Evolutionary conservation across 1,140 invertebrate genomes (phyloP), one percentile per base, ranked within the genome.

Genomic region (Muscidifurax raptorellus): DNA sequence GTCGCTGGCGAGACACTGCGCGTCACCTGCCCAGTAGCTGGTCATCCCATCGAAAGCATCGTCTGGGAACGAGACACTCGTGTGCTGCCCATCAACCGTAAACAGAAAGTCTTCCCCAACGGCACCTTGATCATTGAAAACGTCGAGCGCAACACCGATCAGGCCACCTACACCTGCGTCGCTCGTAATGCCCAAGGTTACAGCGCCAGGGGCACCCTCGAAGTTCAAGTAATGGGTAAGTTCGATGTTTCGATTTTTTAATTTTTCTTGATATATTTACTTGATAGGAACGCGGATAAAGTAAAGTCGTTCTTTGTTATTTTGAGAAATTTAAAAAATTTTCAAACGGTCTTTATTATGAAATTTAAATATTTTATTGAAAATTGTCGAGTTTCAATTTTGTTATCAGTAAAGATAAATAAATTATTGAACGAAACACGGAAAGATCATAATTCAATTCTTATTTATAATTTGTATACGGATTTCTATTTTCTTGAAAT

Each of bases 151-250:
- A 95, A 95, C 86, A 96, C 97, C 81, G 98, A 99, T 93, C 97
- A 98, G 91, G 98, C 98, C 2, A 97, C 96, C 1, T 99, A 99
- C 93, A 98, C 97, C 0, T 99, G 98, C 92, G 97, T 98, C 9
- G 98, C 98, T 12, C 96, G 96, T 89, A 98, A 98, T 92, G 95
- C 96, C 74, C 97, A 98, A 91, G 97, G 97, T 69, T 97, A 98
- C 93, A 97, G 95, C 85, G 97, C 97, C 40, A 94, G 96, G 87
- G 96, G 96, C 89, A 96, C 95, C 80, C 94, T 99, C 13, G 97
- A 98, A 95, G 96, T 99, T 74, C 97, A 97, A 96, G 97, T 99
- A 47, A 98, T 99, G 96, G 98, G 98, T 99, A 95, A 97, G 96
- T 96, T 88, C 47, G 86, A 52, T 67, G 44, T 77, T 77, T 83